phyloP scores from a whole-genome alignment of 53 echinoderm and acorn worm genomes.

The Astropecten irregularis region DNA sequence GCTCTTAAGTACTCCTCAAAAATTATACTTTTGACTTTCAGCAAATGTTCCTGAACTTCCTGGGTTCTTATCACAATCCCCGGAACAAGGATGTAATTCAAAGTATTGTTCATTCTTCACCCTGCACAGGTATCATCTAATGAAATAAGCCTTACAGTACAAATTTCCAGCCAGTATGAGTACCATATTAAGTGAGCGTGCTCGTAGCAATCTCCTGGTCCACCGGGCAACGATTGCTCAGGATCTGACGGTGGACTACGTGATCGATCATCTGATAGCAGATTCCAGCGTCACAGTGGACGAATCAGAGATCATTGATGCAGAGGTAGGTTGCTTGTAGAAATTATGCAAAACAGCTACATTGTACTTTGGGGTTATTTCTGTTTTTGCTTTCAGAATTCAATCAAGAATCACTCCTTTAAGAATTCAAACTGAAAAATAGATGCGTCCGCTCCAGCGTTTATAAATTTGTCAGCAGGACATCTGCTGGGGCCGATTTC shows the following conservation, averaged over 20 bases:
- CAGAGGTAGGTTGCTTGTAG: conserved; percentile 58
- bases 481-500: no score
- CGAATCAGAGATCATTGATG: conserved; percentile 62
- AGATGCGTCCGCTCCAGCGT: no score
- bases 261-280: conserved; percentile 58
- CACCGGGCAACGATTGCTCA: conserved; percentile 62
- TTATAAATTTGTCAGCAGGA: no score
- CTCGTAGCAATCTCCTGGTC: conserved; percentile 61
- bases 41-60: no score
- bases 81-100: no score
- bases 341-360: neutral
- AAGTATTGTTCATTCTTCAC: no score
- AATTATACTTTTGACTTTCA: no score
- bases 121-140: no score
- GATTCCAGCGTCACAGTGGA: conserved; percentile 48
- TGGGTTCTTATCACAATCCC: no score
- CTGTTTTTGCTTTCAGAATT: neutral
- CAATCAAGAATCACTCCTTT: neutral
- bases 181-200: conserved; percentile 52
- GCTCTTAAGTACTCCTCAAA: no score
- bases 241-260: conserved; percentile 67
- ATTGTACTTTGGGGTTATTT: neutral
- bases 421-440: neutral
- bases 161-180: conserved; percentile 5
- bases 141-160: no score